phyloP scores from a whole-genome alignment of 2,888 invertebrate genomes.

The Hydropsyche betteni region DNA sequence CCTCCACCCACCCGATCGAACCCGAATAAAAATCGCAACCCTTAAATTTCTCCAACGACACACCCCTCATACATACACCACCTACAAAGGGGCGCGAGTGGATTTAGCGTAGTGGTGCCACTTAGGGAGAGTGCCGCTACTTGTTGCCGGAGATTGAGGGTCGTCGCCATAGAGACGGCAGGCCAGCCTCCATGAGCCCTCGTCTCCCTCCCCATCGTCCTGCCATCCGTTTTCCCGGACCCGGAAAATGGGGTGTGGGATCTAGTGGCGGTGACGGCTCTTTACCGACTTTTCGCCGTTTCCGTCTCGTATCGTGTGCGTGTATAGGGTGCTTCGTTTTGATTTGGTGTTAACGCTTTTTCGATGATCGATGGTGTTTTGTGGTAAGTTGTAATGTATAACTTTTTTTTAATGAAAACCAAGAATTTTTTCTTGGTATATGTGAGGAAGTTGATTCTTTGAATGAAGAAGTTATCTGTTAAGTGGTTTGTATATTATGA shows the following conservation, averaged over 20 bases:
- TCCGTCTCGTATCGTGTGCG: constrained; percentile 18
- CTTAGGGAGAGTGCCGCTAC: constrained; percentile 50
- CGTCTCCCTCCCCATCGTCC: background rate
- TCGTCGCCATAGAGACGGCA: constrained; percentile 50
- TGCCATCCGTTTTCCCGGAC: background rate
- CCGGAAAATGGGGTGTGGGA: constrained; percentile 37
- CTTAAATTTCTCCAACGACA: too few relatives aligned
- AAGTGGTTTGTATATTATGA: too few relatives aligned
- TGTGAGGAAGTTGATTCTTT: too few relatives aligned
- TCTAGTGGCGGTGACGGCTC: constrained; percentile 45
- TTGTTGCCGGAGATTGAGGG: constrained; percentile 51
- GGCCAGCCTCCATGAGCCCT: constrained; percentile 11
- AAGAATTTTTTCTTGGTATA: too few relatives aligned
- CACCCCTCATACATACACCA: too few relatives aligned
- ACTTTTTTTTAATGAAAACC: too few relatives aligned
- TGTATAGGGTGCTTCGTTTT: constrained; percentile 3
- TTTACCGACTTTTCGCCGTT: constrained; percentile 45
- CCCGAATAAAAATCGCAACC: too few relatives aligned
- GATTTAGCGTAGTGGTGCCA: constrained; percentile 44
- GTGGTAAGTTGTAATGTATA: too few relatives aligned
- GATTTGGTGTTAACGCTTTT: too few relatives aligned
- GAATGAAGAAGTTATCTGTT: too few relatives aligned
- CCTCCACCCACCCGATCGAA: too few relatives aligned
- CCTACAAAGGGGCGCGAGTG: constrained; percentile 12
- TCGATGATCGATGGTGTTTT: too few relatives aligned